Evolutionary conservation across 2,113 vertebrate genomes (phyloP), one percentile per base, ranked within the genome.

Genomic region (Tamias sibiricus): DNA sequence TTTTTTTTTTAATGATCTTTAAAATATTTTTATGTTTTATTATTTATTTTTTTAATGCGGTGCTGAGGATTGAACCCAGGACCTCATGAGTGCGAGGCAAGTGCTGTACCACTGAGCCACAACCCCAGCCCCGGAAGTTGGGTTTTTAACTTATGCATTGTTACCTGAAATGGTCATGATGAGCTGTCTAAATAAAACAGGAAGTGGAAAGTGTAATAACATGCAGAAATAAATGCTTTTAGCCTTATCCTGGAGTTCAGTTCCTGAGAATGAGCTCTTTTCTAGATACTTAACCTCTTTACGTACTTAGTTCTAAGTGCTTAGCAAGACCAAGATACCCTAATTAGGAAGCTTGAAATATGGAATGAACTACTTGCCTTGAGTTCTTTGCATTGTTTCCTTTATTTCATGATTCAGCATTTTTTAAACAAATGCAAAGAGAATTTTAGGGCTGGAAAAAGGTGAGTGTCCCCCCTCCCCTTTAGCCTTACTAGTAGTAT

Each of bases 131-230:
- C n/a, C n/a, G n/a, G n/a, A n/a, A n/a, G 66, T 35, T 68, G 64
- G 28, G 64, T 80, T 85, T 88, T 68, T 66, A 35, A 69, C 24
- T 76, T 92, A 52, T 97, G 79, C 66, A 37, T 57, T 94, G 88
- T 97, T 96, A 97, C 98, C 98, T 97, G 98, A 98, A 98, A 98
- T 97, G 98, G 98, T 98, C 95, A 44, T 24, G 2, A 10, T 71
- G 96, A 95, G 49, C 95, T 93, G 86, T 96, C 90, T 93, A 94
- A 96, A 94, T 95, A 96, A 98, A 96, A 81, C 98, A 97, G 98
- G 98, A 98, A 99, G 95, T 97, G 40, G 95, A 90, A 93, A 85
- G 93, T 96, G 20, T 84, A 26, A 77, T 92, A 92, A 97, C 88
- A 89, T 98, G 96, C 96, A 94, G 89, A 97, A 20, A 37, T 94